Evolutionary conservation across 2,888 invertebrate genomes (phyloP), one percentile per base, ranked within the genome.

Genomic region (Cloeon dipterum): DNA sequence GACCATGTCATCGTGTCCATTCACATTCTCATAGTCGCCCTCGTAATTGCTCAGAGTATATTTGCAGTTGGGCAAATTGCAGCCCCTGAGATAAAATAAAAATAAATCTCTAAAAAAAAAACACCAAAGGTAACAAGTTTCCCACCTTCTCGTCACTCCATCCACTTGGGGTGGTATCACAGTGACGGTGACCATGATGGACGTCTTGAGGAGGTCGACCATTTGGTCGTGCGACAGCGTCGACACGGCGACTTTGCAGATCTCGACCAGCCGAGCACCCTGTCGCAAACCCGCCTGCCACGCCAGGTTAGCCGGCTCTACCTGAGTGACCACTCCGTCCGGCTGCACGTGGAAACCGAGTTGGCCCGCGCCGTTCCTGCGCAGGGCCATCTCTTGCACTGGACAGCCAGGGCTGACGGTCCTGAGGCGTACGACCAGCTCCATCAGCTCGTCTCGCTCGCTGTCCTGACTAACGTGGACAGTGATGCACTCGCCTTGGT

Each of bases 241-340:
- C 4, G 82, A 77, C 20, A 88, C 82, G 20, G 86, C 83, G 17
- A 86, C 77, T 54, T 82, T 79, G 50, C 83, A 83, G 47, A 85
- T 82, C 58, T 94, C 91, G 3, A 93, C 83, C 43, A 94, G 65
- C 13, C 91, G 68, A 36, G 82, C 82, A 40, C 88, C 88, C 53
- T 85, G 83, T 34, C 82, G 61, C 34, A 94, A 64, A n/a, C 91
- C 93, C 2, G 85, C 81, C 40, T 74, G 69, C 58, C 73, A 74
- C 20, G 79, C 77, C 23, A 62, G 59, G 19, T 70, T 72, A 52
- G 66, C 59, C 46, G 62, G 65, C 53, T 89, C 89, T n/a, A 91
- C 88, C 49, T 88, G 79, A 3, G 89, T 89, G 20, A 93, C 86
- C 18, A 93, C 72, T 3, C 93, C 93, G 55, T 89, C 89, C 13